Base-by-base conservation (phyloP, 1,140 invertebrate species). In the Pogonognathellus flavescens region DNA sequence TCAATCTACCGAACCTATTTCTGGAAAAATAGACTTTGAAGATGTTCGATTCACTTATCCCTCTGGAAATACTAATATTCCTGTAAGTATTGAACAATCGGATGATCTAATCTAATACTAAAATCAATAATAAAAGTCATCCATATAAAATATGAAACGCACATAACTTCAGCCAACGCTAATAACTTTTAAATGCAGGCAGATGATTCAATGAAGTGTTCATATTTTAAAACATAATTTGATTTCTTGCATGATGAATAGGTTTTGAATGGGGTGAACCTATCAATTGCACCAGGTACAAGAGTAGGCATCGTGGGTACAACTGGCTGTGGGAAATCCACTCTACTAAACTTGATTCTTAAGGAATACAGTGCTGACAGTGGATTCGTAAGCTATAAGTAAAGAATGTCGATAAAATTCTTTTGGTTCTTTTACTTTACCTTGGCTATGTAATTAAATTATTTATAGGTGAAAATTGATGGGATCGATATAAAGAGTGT, bases 321-420 rank as follows among this genome's bases (percentile, higher is more conserved):
- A 1, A 95, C 94, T 53, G 96, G 96, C 0, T 95, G 95, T 59
- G 96, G 96, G 1, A 98, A 97, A 90, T 95, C 94, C 53, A 97
- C 96, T 0, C 91, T 96, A 62, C 94, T 95, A 1, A 90, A 93
- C 11, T 91, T 98, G 0, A 91, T 98, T 85, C 91, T 97, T 55
- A 91, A 96, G 86, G 90, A 97, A 11, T 97, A 98, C 89, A 95
- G 97, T 89, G 94, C 95, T 0, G 90, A 92, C 22, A 88, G 89
- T 31, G 96, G 96, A 0, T 85, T 85, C 41, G 59, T 85, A 76
- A 76, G 70, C 3, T 49, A n/a, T 9, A 49, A 41, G 41, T 49
- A 59, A 8, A 25, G n/a, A n/a, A n/a, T n/a, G n/a, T n/a, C n/a
- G n/a, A n/a, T n/a, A n/a, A n/a, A n/a, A n/a, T n/a, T n/a, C n/a